Evolutionary conservation across 2,888 invertebrate species (phyloP).

Genomic region (Acleris laterana): DNA sequence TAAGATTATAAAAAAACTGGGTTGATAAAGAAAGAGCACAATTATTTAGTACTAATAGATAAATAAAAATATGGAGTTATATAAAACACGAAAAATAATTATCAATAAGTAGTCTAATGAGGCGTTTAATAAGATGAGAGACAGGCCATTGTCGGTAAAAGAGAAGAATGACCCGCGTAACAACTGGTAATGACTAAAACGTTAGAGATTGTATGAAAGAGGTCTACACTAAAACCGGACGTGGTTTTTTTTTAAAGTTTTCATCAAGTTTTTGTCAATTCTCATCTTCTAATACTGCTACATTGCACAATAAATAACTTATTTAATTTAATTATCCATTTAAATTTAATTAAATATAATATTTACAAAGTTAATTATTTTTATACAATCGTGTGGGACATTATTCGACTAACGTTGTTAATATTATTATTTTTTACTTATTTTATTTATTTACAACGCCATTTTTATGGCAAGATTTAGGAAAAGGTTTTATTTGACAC

Average conservation of each 20-base stretch:
- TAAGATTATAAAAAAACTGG: too few species aligned
- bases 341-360: conserved; percentile 38
- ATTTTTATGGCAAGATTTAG: conserved; percentile 30
- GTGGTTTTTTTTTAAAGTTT: conserved; percentile 15
- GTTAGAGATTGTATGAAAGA: too few species aligned
- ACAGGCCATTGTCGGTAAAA: too few species aligned
- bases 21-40: too few species aligned
- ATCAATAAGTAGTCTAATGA: too few species aligned
- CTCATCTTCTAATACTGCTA: conserved; percentile 77
- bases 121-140: too few species aligned
- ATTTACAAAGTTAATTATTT: conserved; percentile 49
- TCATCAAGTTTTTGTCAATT: conserved; percentile 58
- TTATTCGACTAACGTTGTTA: conserved; percentile 50
- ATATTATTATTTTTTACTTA: conserved; percentile 22
- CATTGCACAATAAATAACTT: conserved; percentile 84
- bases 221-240: too few species aligned
- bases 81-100: too few species aligned
- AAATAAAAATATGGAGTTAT: too few species aligned
- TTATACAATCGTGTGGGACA: conserved; percentile 69
- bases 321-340: conserved; percentile 63
- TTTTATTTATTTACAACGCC: conserved; percentile 40
- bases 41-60: too few species aligned
- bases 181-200: too few species aligned
- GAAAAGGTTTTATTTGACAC: conserved; percentile 24
- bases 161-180: too few species aligned